These are phyloP conservation scores for Tipula confusa DNA, from an alignment of 2,888 invertebrate species.

Conservation along the genomic window DNA sequence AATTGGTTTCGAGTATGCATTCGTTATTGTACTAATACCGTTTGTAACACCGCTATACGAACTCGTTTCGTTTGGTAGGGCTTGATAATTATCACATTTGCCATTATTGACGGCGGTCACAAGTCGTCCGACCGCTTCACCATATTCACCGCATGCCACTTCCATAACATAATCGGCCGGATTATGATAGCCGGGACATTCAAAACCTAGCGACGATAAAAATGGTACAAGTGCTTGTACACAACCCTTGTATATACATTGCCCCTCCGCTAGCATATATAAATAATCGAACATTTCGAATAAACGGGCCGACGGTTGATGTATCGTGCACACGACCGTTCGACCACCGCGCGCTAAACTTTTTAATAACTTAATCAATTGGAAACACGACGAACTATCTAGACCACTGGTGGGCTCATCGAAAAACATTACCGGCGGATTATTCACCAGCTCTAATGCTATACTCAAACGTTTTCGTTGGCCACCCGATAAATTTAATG, in stretches of 20 bases:
- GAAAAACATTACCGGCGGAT: constrained; percentile 96
- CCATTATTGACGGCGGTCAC: constrained; percentile 80
- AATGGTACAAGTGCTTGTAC: constrained; percentile 83
- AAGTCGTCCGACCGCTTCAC: constrained; percentile 79
- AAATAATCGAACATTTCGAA: constrained; percentile 95
- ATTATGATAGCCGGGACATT: constrained; percentile 94
- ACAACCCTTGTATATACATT: constrained; percentile 87
- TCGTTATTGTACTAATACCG: constrained; percentile 35
- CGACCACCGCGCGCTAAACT: constrained; percentile 80
- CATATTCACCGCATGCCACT: constrained; percentile 92
- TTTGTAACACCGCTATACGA: constrained; percentile 28
- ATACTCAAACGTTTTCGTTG: constrained; percentile 88
- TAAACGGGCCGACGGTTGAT: constrained; percentile 91
- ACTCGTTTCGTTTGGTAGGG: constrained; percentile 38
- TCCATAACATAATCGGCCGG: constrained; percentile 98
- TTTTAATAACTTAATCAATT: constrained; percentile 83
- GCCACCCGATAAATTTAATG: constrained; percentile 80
- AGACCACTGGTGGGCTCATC: constrained; percentile 92
- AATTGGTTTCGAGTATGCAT: constrained; percentile 37
- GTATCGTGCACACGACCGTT: constrained; percentile 93
- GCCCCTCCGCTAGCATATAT: constrained; percentile 87
- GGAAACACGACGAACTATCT: constrained; percentile 92
- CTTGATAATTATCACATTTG: constrained; percentile 60
- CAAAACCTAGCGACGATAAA: constrained; percentile 74
- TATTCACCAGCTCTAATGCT: constrained; percentile 88